Evolutionary conservation across 2,888 invertebrate genomes (phyloP), one percentile per base, ranked within the genome.

Genomic region (Epistrophe eligans): DNA sequence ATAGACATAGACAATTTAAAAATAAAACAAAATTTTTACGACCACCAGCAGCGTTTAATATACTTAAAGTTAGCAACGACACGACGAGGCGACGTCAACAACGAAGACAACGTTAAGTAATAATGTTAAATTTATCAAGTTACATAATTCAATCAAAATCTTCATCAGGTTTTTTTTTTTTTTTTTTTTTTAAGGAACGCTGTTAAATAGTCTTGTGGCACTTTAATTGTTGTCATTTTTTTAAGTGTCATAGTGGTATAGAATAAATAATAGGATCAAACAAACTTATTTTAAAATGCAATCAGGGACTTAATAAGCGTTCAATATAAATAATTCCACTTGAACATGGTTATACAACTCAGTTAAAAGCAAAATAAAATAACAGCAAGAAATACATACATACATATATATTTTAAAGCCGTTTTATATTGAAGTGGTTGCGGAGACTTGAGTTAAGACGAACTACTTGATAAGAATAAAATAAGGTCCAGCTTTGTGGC

Each of bases 171-270:
- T 57, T 55, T 24, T 50, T 11, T 45, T 11, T 55, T 24, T 50
- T 11, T 45, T 11, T 50, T 50, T 5, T 19, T 24, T 24, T 19
- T 5, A 17, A 10, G 32, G 3, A 35, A 17, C n/a, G n/a, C 24
- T 24, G 24, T 55, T 32, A n/a, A 15, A 28, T 28, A n/a, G 57
- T n/a, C 35, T 57, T n/a, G 17, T 35, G n/a, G n/a, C n/a, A 32
- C n/a, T 57, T 35, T 57, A 57, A 35, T 57, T 57, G 57, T 35
- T 57, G 57, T 57, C 4, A 57, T 35, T 35, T 57, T 17, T 57
- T 32, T 32, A n/a, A 28, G 15, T n/a, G n/a, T 57, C 8, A 8
- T n/a, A 15, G 43, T 15, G 9, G 7, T 17, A 32, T 28, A 15
- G 10, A 1, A 9, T 4, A 24, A 55, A 55, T 55, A 55, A 32